Conservation (phyloP, 2,888 invertebrate genomes). For the Protophormia terraenovae region DNA sequence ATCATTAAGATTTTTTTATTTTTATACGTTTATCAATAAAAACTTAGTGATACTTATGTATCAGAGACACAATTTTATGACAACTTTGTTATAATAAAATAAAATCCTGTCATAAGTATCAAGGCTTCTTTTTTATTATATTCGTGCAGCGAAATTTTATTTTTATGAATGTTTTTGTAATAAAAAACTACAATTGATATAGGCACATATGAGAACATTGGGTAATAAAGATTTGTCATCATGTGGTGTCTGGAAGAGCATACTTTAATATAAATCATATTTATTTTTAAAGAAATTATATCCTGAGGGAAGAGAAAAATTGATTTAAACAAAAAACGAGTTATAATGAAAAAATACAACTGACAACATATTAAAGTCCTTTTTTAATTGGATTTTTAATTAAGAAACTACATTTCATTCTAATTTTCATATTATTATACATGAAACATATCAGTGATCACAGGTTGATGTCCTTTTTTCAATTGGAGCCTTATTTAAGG, state of each 20-base stretch:
- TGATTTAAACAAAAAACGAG: neutral
- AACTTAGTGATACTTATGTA: neutral
- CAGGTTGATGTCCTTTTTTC: too few species aligned
- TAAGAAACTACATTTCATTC: too few species aligned
- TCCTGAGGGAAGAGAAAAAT: neutral
- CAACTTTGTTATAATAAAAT: constrained; percentile 13
- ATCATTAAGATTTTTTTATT: constrained; percentile 34
- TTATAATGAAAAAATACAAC: too few species aligned
- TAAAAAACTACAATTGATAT: neutral
- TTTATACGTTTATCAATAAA: constrained; percentile 24
- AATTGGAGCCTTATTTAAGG: too few species aligned
- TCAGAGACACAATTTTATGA: constrained; percentile 26
- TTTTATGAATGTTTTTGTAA: neutral
- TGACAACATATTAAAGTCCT: too few species aligned
- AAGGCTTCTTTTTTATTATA: neutral
- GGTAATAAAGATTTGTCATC: neutral
- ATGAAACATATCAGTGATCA: too few species aligned
- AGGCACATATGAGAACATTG: neutral
- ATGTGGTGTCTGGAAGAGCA: neutral
- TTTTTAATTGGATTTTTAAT: too few species aligned
- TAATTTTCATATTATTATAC: too few species aligned
- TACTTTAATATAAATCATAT: neutral
- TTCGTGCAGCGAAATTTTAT: neutral
- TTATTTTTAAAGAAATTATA: too few species aligned
- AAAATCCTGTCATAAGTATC: neutral